Evolutionary conservation across 92 coral and sea anemone species (phyloP), one percentile per base, ranked within the genome.

Genomic region (Bergia sp.): DNA sequence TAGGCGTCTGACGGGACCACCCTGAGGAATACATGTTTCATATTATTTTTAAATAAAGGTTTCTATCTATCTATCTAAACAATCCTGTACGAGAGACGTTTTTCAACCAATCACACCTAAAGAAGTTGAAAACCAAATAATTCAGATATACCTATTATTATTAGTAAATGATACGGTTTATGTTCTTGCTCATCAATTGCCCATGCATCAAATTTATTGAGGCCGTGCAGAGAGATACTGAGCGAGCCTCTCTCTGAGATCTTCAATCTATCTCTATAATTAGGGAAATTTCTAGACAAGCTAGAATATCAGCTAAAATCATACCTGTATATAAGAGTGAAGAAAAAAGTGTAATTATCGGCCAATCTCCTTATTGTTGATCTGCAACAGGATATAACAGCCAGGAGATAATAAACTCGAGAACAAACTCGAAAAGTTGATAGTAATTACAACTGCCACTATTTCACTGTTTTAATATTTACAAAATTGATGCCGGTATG

Each of bases 261-360:
- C 7, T n/a, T 67, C 37, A 67, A 67, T 67, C 23, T n/a, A 29
- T 67, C 74, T 9, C 84, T 81, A 5, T 66, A 85, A 47, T 36
- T 41, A 20, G 81, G 89, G 8, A 37, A 20, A 65, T 85, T 64
- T 85, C 78, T 55, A 3, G 16, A 67, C 2, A 84, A 85, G 65
- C 43, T 85, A 37, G 65, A 85, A 37, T 43, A 64, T 58, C 29
- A 29, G 88, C 88, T 57, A 85, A 67, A 39, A 41, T 85, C 4
- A 73, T 85, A 1, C 88, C 80, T 0, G 16, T 67, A 23, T 41
- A 43, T 42, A 79, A 79, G 40, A 44, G 38, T 15, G 82, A 79
- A 3, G 82, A 79, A 10, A 15, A 79, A 1, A 79, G 61, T 1
- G 82, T 21, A 67, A 67, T 21, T 67, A 67, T 36, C 73, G 73